A percentile compares a stretch with the other conserved stretches of the same genome.
phyloP scores from a whole-genome alignment of 2,797 vertebrate species.

The Bucorvus abyssinicus region DNA sequence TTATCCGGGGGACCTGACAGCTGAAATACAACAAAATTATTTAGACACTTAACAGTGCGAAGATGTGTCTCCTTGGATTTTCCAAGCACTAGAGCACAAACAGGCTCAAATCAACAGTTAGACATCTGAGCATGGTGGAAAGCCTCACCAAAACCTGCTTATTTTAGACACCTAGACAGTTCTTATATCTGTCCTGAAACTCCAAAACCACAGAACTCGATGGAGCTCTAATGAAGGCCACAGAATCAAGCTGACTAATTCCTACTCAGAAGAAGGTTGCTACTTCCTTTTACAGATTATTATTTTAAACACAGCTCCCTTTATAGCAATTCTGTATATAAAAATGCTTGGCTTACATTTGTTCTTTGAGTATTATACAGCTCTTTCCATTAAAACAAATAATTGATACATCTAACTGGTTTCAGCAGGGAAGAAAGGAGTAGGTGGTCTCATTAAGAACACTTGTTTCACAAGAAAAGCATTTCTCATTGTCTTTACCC shows the following conservation, averaged over 20 bases:
- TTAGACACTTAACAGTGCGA: not conserved
- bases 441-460: constrained; percentile 71
- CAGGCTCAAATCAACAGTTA: not conserved
- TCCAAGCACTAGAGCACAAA: not conserved
- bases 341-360: not conserved
- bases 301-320: not conserved
- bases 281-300: not conserved
- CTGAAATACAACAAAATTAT: not conserved
- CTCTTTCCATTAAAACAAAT: constrained; percentile 60
- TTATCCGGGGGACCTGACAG: not conserved
- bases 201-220: not conserved
- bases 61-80: not conserved
- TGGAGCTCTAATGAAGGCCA: not conserved
- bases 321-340: not conserved
- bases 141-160: not conserved
- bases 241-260: not conserved
- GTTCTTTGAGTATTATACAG: constrained; percentile 12
- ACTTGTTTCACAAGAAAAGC: constrained; percentile 36
- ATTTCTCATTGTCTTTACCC: constrained; percentile 61
- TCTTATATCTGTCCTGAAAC: not conserved
- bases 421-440: constrained; percentile 60
- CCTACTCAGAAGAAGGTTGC: not conserved
- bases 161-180: not conserved
- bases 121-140: not conserved
- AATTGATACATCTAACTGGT: constrained; percentile 67